Evolutionary conservation across 2,797 vertebrate species (phyloP).

Genomic region (Echiichthys vipera): DNA sequence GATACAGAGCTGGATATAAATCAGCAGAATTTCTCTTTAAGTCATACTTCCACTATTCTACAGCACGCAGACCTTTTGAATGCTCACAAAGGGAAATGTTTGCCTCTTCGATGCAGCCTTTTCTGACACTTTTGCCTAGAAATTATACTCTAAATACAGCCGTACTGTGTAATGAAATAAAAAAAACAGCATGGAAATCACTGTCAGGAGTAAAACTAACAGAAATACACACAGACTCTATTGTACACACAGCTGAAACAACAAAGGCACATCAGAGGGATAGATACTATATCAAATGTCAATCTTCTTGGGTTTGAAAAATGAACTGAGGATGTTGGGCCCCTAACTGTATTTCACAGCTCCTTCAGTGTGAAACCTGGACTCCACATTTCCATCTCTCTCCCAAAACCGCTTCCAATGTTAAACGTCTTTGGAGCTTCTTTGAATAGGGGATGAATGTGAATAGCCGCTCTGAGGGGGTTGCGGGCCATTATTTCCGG

Average conservation of each 20-base stretch:
- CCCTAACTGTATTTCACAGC: slow-evolving; percentile 22
- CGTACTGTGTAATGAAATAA: slow-evolving; percentile 7
- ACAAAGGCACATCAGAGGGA: slow-evolving; percentile 7
- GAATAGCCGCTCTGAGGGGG: slow-evolving; percentile 21
- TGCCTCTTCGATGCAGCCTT: slow-evolving; percentile 4
- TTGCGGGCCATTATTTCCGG: slow-evolving; percentile 27
- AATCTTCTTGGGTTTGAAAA: slow-evolving; percentile 30
- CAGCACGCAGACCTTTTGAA: background rate
- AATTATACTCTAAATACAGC: slow-evolving; percentile 9
- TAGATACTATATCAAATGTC: slow-evolving; percentile 17
- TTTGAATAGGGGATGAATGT: slow-evolving; percentile 26
- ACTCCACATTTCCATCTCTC: slow-evolving; percentile 9
- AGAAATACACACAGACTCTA: slow-evolving; percentile 11
- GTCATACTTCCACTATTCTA: no score
- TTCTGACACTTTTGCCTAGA: background rate
- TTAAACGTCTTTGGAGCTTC: slow-evolving; percentile 35
- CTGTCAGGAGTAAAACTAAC: background rate
- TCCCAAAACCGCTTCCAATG: slow-evolving; percentile 4
- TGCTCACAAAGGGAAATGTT: no score
- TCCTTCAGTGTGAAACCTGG: background rate
- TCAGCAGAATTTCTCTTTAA: no score
- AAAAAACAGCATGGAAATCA: slow-evolving; percentile 8
- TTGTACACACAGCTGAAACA: slow-evolving; percentile 21
- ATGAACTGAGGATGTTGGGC: slow-evolving; percentile 22
- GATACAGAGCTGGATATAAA: no score